phyloP scores from a whole-genome alignment of 2,888 invertebrate species.

The Drosophila multiciliata region DNA sequence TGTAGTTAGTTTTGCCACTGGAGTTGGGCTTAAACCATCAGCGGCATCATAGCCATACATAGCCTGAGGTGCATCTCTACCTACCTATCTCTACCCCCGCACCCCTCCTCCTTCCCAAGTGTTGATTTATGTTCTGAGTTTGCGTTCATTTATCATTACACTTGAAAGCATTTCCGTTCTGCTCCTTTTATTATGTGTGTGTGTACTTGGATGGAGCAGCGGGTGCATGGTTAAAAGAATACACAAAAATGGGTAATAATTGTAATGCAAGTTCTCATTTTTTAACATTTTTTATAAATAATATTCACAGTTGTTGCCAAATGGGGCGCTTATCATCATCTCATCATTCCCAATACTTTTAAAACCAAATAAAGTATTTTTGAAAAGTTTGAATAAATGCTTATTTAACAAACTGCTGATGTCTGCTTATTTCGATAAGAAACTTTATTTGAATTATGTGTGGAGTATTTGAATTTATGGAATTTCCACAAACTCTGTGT shows the following conservation, averaged over 20 bases:
- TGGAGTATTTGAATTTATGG: background rate
- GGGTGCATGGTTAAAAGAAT: background rate
- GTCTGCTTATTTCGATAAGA: background rate
- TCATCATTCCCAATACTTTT: conserved; percentile 51
- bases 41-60: conserved; percentile 27
- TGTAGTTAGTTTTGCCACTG: conserved; percentile 71
- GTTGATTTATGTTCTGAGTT: conserved; percentile 78
- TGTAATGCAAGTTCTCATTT: conserved; percentile 58
- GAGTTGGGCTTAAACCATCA: conserved; percentile 78
- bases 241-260: conserved; percentile 66
- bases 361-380: conserved; percentile 20
- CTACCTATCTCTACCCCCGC: background rate
- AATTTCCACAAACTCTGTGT: background rate
- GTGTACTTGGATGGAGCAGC: conserved; percentile 35
- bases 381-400: conserved; percentile 4
- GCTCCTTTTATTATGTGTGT: conserved; percentile 67
- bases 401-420: background rate
- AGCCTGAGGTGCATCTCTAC: conserved; percentile 46
- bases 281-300: conserved; percentile 17
- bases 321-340: conserved; percentile 61
- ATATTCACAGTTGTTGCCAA: conserved; percentile 60
- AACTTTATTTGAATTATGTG: background rate
- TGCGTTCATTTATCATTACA: conserved; percentile 79
- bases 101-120: background rate
- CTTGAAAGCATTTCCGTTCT: conserved; percentile 78